Percentiles rank a stretch among this genome's conserved stretches.
These are phyloP conservation scores for Scaptomyza hsui DNA, from an alignment of 1,140 invertebrate species.

Conservation along the genomic window DNA sequence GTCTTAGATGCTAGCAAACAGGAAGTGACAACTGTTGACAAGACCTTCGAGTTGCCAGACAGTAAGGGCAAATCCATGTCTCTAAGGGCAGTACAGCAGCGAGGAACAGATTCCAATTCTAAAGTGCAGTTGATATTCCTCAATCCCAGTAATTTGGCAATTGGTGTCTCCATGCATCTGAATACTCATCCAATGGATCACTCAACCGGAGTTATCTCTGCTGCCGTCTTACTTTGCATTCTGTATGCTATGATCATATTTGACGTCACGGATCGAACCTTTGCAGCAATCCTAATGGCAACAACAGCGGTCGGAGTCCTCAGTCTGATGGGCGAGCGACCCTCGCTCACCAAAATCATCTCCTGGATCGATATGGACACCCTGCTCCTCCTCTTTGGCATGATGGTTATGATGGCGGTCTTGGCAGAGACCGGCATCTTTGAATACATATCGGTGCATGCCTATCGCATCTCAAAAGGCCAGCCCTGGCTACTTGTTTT, in stretches of 20 bases:
- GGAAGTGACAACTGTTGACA: neutral
- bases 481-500: conserved; percentile 92
- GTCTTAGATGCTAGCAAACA: neutral
- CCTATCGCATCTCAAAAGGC: conserved; percentile 89
- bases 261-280: conserved; percentile 90
- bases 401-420: conserved; percentile 94
- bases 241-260: conserved; percentile 93
- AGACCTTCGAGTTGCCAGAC: neutral
- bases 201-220: conserved; percentile 86
- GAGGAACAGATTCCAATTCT: neutral
- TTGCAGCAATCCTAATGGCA: conserved; percentile 91
- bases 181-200: conserved; percentile 10
- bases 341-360: conserved; percentile 87
- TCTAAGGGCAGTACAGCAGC: too few relatives aligned
- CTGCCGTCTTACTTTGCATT: conserved; percentile 88
- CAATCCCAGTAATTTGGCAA: neutral
- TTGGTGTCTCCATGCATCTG: neutral
- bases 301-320: conserved; percentile 89
- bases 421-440: conserved; percentile 93
- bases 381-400: conserved; percentile 91
- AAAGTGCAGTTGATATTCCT: neutral
- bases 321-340: conserved; percentile 85
- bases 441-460: conserved; percentile 84
- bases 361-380: conserved; percentile 94
- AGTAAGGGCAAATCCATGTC: neutral